Evolutionary conservation across 1,140 invertebrate species (phyloP).

Genomic region (Caenorhabditis latens): DNA sequence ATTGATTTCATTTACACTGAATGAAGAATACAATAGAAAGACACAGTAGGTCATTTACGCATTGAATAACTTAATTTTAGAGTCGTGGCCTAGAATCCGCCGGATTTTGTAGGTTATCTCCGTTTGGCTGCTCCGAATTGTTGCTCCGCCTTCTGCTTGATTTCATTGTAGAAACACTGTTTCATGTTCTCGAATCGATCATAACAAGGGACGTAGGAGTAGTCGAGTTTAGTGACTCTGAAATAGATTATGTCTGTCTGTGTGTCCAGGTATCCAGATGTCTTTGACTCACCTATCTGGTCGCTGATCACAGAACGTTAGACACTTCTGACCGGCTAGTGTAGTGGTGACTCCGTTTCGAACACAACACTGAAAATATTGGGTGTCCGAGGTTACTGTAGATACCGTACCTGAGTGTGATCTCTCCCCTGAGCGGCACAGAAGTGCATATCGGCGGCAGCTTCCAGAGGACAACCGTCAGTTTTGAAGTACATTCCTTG

Average conservation of each 20-base stretch:
- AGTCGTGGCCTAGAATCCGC: neutral
- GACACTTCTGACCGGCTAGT: conserved; percentile 66
- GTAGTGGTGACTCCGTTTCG: conserved; percentile 67
- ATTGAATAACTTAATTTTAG: conserved; percentile 2
- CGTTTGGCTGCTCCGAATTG: conserved; percentile 49
- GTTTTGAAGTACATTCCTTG: conserved; percentile 65
- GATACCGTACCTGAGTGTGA: conserved; percentile 19
- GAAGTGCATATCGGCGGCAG: conserved; percentile 66
- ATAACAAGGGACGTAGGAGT: conserved; percentile 67
- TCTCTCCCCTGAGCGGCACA: conserved; percentile 62
- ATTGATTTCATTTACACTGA: too few relatives aligned
- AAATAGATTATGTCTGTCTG: neutral
- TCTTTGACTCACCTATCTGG: conserved; percentile 59
- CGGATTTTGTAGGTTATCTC: neutral
- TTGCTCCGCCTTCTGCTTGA: conserved; percentile 60
- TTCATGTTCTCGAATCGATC: conserved; percentile 69
- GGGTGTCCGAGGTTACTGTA: neutral
- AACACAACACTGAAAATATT: conserved; percentile 58
- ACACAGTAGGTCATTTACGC: neutral
- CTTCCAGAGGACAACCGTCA: conserved; percentile 63
- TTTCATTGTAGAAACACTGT: conserved; percentile 67
- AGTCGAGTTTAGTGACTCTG: conserved; percentile 66
- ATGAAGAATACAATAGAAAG: neutral
- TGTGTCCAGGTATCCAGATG: neutral
- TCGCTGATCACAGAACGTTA: conserved; percentile 68